phyloP scores from a whole-genome alignment of 1,140 invertebrate genomes.

The Xylocopa sonorina region DNA sequence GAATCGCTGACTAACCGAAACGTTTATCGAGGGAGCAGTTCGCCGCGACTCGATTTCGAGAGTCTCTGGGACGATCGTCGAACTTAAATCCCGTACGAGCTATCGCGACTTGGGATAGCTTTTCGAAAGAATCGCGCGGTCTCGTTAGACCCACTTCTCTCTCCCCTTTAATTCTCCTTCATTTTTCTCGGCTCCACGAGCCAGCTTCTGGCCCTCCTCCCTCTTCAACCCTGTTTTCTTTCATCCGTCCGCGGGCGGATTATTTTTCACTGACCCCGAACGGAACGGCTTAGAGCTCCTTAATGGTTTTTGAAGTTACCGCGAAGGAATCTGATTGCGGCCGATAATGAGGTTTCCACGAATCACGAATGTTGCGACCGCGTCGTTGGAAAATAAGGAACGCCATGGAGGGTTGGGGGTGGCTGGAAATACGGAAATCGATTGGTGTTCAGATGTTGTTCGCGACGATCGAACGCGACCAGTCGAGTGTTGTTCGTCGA shows the following conservation, averaged over 20 bases:
- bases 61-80: constrained; percentile 23
- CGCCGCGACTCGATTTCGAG: constrained; percentile 4
- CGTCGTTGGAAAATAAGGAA: constrained; percentile 24
- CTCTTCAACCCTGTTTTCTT: no score
- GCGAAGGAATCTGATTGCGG: constrained; percentile 32
- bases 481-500: not conserved
- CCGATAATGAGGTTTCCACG: constrained; percentile 39
- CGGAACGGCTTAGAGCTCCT: not conserved
- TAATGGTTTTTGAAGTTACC: constrained; percentile 19
- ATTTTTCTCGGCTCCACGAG: not conserved
- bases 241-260: constrained; percentile 9
- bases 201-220: no score
- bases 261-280: constrained; percentile 36
- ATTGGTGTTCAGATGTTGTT: not conserved
- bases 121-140: not conserved
- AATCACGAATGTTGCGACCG: constrained; percentile 13
- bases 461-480: not conserved
- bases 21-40: constrained; percentile 12
- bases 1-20: constrained; percentile 17
- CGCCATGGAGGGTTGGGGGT: not conserved
- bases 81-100: constrained; percentile 55
- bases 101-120: constrained; percentile 31
- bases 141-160: constrained; percentile 1
- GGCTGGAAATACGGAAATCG: not conserved
- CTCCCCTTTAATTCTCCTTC: not conserved